A percentile compares a stretch with the other conserved stretches of the same genome.
These are phyloP conservation scores for Spongia lamella DNA, from an alignment of 37 sponge, comb jelly and placozoan species.

Conservation along the genomic window DNA sequence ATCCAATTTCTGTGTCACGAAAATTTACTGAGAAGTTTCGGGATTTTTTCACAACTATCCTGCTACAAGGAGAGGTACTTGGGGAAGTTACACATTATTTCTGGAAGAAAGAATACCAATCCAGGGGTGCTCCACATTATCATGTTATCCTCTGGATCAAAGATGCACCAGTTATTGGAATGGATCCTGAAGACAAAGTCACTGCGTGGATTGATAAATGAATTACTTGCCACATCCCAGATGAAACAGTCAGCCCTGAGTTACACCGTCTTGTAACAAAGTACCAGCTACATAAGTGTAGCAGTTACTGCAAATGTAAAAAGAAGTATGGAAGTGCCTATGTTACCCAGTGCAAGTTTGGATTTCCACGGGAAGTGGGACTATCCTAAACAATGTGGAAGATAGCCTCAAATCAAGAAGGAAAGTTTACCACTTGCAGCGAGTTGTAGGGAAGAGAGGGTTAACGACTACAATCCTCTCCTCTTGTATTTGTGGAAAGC, in stretches of 20 bases:
- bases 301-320: conserved; percentile 30
- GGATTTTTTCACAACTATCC: conserved; percentile 23
- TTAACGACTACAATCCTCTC: no score
- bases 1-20: conserved; percentile 53
- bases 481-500: conserved; percentile 67
- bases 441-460: conserved; percentile 23
- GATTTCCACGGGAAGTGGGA: conserved; percentile 37
- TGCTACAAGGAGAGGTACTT: conserved; percentile 38
- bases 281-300: conserved; percentile 39
- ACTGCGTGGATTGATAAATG: conserved; percentile 37
- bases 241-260: conserved; percentile 35
- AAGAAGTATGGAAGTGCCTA: no score
- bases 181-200: not conserved
- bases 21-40: conserved; percentile 43
- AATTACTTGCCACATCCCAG: conserved; percentile 63
- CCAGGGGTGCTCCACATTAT: conserved; percentile 41
- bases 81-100: conserved; percentile 44
- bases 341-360: conserved; percentile 46
- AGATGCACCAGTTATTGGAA: conserved; percentile 52
- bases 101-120: no score
- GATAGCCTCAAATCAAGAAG: conserved; percentile 30
- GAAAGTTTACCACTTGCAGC: conserved; percentile 35
- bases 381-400: conserved; percentile 10
- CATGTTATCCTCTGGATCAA: no score
- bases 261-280: no score